Evolutionary conservation across 2,113 vertebrate species (phyloP).

Genomic region (Parus major): DNA sequence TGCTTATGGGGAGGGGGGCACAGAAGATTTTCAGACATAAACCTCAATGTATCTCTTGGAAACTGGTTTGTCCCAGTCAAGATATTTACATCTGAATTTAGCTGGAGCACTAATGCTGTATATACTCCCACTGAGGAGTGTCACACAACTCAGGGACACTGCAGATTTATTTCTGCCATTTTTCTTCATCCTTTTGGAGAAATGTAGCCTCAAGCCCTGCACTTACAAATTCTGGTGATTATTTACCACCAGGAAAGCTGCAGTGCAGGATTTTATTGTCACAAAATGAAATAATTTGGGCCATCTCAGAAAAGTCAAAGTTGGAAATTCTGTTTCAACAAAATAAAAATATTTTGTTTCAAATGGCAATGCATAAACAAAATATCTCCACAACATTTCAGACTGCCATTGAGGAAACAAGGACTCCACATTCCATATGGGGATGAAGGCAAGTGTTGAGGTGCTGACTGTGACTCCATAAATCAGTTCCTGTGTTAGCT

Average conservation of each 20-base stretch:
- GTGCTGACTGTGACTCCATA: not conserved
- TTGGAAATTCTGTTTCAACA: not conserved
- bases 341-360: not conserved
- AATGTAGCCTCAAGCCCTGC: not conserved
- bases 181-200: not conserved
- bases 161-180: not conserved
- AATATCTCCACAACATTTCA: not conserved
- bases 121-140: rapidly evolving
- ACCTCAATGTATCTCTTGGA: not conserved
- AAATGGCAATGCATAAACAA: not conserved
- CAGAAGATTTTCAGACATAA: not conserved
- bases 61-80: not conserved
- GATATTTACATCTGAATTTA: not conserved
- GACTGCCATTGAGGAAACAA: not conserved
- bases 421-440: not conserved
- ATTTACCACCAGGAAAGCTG: not conserved
- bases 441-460: not conserved
- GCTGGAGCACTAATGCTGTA: not conserved
- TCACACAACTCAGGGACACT: not conserved
- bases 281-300: rapidly evolving
- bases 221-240: not conserved
- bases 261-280: not conserved
- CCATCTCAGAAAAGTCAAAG: not conserved
- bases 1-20: not conserved
- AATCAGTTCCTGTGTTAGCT: not conserved